Base-by-base conservation (phyloP, 1,140 invertebrate genomes). In the Ceratina calcarata region DNA sequence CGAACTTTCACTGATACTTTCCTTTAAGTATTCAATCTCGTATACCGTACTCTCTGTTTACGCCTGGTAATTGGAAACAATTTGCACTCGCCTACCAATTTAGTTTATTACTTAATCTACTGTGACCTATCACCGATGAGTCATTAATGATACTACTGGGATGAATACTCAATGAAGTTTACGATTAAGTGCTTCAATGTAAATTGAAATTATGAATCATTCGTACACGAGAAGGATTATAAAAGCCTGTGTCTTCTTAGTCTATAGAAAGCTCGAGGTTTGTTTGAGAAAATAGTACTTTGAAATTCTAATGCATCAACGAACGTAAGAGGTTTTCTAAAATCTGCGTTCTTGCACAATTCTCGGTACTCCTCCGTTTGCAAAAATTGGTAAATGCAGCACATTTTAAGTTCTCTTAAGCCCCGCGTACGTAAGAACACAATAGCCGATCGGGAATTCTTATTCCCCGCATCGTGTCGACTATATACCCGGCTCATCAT, bases 1-100 rank as follows among this genome's bases (percentile, higher is more conserved):
- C 60, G 16, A 7, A 82, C 83, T 85, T 85, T 86, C 83, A 57
- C 75, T 53, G 55, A 37, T 66, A 62, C 20, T 18, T 51, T 45
- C 75, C 57, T 76, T 80, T 16, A 58, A 51, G 76, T 53, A 4
- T 74, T 27, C 15, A 22, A 32, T 10, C 16, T 27, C 27, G 12
- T 45, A 45, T 45, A 6, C 37, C 37, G 37, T 8, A 45, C 37
- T 16, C 3, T 10, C 20, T 51, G 20, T 67, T 51, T n/a, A 18
- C 22, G 10, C 20, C 7, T 27, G 16, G 3, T 27, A 49, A 53
- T 27, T 53, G 37, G 10, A 27, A 53, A 22, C 15, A 24, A n/a
- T 57, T 67, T 27, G 12, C 22, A 51, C 16, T 20, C 18, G 15
- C 20, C 15, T 65, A 51, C 22, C 24, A 20, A 65, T 70, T 55